Base-by-base conservation (phyloP, 2,888 invertebrate species). In the Acanthosepion esculentum region DNA sequence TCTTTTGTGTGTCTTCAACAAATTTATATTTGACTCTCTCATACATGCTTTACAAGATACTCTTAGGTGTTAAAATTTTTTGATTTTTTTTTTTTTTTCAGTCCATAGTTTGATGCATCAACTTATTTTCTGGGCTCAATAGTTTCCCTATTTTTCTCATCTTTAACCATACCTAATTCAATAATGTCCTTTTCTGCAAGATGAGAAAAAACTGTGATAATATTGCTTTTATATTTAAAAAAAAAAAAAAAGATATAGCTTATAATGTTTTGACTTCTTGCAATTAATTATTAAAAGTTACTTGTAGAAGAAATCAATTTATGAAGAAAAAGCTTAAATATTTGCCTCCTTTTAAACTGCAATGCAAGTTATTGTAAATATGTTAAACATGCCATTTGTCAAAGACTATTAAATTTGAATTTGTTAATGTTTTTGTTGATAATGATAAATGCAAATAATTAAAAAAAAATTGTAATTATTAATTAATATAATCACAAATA, bases 121-220 rank as follows among this genome's bases (percentile, higher is more conserved):
- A n/a, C 78, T 78, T 78, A 78, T 78, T 78, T 78, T 33, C 78
- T 78, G 78, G n/a, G 78, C n/a, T 78, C 78, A 78, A 78, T 78
- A 78, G 78, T 1, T 78, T 78, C 78, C 78, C 18, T 78, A 78
- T 12, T n/a, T 78, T 78, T 78, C 78, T 78, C 78, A 78, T 78
- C 78, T n/a, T 15, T 33, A 78, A 78, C n/a, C n/a, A 78, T 33
- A 78, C 78, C 78, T 33, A 78, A 78, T 33, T 78, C 78, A 78
- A 59, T 23, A 6, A 7, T 23, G 20, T 20, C 23, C 59, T 23
- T 59, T 59, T 59, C 23, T 59, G 23, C 59, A 59, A 59, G 59
- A 59, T 59, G 59, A 59, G 59, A 20, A 59, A 59, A n/a, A 78
- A 4, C 78, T 78, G 78, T 78, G 78, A 78, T 78, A 78, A 78